A percentile compares a stretch with the other conserved stretches of the same genome.
phyloP scores from a whole-genome alignment of 2,888 invertebrate species.

The Linnaemya vulpina region DNA sequence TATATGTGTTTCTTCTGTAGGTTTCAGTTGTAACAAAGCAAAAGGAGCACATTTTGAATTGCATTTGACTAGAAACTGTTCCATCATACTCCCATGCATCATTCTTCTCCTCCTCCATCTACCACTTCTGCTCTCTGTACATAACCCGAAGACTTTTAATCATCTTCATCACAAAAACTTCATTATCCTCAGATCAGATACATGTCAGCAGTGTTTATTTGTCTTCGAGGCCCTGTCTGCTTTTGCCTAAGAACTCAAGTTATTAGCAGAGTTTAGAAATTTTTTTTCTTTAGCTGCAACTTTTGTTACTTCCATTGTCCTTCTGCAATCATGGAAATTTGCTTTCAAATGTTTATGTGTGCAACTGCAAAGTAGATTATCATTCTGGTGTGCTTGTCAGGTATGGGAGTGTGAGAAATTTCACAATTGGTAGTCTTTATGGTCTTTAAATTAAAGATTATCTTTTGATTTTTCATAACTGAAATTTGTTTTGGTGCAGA shows the following conservation, averaged over 20 bases:
- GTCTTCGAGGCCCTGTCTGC: constrained; percentile 50
- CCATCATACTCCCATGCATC: constrained; percentile 43
- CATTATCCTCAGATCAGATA: constrained; percentile 61
- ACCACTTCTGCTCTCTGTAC: constrained; percentile 54
- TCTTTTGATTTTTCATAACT: too few species aligned
- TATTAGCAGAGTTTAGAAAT: constrained; percentile 37
- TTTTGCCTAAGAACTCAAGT: constrained; percentile 38
- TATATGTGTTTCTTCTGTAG: not conserved
- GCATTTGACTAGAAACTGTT: constrained; percentile 47
- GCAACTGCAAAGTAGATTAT: not conserved
- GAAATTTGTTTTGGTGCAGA: too few species aligned
- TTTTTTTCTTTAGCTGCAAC: not conserved
- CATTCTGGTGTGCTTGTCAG: not conserved
- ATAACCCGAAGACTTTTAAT: constrained; percentile 72
- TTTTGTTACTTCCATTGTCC: constrained; percentile 10
- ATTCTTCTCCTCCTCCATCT: constrained; percentile 30
- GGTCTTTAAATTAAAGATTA: not conserved
- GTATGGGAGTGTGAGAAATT: not conserved
- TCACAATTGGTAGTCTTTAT: not conserved
- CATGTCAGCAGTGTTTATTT: constrained; percentile 67
- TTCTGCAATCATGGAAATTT: not conserved
- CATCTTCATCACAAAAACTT: constrained; percentile 51
- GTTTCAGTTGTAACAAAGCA: constrained; percentile 58
- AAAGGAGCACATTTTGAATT: constrained; percentile 43
- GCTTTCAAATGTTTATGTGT: not conserved